phyloP scores from a whole-genome alignment of 2,888 invertebrate genomes.

The Dendrolimus pini region DNA sequence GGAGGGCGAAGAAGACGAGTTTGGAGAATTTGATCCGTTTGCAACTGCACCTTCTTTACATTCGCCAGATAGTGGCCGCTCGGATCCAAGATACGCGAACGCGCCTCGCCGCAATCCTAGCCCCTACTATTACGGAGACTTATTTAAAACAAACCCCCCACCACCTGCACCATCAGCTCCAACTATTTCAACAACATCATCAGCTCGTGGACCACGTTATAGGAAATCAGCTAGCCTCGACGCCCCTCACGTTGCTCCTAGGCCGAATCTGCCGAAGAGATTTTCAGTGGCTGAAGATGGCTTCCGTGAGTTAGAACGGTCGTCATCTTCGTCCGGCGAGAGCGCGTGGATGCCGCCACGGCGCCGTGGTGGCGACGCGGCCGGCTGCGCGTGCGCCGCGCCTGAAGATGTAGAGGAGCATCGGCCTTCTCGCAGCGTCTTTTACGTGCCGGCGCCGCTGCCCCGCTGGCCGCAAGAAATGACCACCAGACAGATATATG shows the following conservation, averaged over 20 bases:
- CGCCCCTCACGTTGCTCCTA: slow-evolving; percentile 81
- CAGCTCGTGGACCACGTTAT: slow-evolving; percentile 75
- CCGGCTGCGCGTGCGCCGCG: slow-evolving; percentile 84
- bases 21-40: slow-evolving; percentile 69
- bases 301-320: slow-evolving; percentile 74
- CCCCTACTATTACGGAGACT: slow-evolving; percentile 89
- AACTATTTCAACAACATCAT: slow-evolving; percentile 56
- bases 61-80: slow-evolving; percentile 82
- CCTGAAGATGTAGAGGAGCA: slow-evolving; percentile 81
- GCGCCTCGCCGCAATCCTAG: slow-evolving; percentile 83
- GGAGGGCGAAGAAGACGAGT: slow-evolving; percentile 78
- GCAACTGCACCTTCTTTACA: slow-evolving; percentile 77
- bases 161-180: slow-evolving; percentile 68
- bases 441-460: slow-evolving; percentile 82
- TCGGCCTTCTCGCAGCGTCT: slow-evolving; percentile 80
- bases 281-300: slow-evolving; percentile 85
- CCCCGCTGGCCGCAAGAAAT: slow-evolving; percentile 79
- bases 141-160: slow-evolving; percentile 75
- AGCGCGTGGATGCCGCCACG: slow-evolving; percentile 84
- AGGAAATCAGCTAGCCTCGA: slow-evolving; percentile 86
- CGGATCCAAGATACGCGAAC: slow-evolving; percentile 74
- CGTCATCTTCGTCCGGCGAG: slow-evolving; percentile 75
- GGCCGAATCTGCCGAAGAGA: slow-evolving; percentile 78
- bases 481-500: slow-evolving; percentile 86
- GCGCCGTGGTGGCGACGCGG: slow-evolving; percentile 79